phyloP scores from a whole-genome alignment of 2,797 vertebrate species.

The Propithecus perrieri region DNA sequence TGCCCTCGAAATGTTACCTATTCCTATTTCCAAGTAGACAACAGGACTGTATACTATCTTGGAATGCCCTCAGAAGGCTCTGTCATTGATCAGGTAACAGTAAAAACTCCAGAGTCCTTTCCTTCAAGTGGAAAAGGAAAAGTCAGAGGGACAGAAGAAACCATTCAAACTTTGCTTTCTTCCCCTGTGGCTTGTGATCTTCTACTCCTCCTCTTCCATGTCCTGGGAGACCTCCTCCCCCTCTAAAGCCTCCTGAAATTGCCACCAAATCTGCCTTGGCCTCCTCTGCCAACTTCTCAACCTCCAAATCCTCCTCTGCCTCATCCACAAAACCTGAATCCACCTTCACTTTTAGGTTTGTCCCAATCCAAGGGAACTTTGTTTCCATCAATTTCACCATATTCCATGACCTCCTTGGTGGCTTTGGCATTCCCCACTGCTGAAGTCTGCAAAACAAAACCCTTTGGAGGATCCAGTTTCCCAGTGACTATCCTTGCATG shows the following conservation, averaged over 20 bases:
- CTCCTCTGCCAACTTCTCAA: conserved; percentile 87
- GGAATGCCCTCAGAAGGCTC: conserved; percentile 90
- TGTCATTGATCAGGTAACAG: conserved; percentile 80
- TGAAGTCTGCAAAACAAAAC: conserved; percentile 98
- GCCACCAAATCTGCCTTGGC: conserved; percentile 84
- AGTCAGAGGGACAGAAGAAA: conserved; percentile 83
- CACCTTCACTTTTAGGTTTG: conserved; percentile 92
- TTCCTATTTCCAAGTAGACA: conserved; percentile 80
- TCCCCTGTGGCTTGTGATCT: conserved; percentile 90
- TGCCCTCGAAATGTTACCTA: conserved; percentile 83
- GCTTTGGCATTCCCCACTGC: conserved; percentile 94
- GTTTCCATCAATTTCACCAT: conserved; percentile 94
- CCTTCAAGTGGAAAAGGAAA: conserved; percentile 84
- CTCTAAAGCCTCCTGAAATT: conserved; percentile 81
- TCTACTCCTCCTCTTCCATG: conserved; percentile 85
- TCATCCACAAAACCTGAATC: conserved; percentile 75
- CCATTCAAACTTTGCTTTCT: conserved; percentile 94
- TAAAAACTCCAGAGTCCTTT: conserved; percentile 87
- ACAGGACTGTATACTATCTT: conserved; percentile 80
- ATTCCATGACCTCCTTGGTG: conserved; percentile 96
- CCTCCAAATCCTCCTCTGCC: conserved; percentile 83
- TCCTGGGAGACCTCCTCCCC: conserved; percentile 85
- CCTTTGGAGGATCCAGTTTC: conserved; percentile 96
- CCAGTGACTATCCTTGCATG: conserved; percentile 93
- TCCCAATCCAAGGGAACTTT: conserved; percentile 94